Conservation (phyloP, 92 coral and sea anemone species). For the Plumapathes pennacea region DNA sequence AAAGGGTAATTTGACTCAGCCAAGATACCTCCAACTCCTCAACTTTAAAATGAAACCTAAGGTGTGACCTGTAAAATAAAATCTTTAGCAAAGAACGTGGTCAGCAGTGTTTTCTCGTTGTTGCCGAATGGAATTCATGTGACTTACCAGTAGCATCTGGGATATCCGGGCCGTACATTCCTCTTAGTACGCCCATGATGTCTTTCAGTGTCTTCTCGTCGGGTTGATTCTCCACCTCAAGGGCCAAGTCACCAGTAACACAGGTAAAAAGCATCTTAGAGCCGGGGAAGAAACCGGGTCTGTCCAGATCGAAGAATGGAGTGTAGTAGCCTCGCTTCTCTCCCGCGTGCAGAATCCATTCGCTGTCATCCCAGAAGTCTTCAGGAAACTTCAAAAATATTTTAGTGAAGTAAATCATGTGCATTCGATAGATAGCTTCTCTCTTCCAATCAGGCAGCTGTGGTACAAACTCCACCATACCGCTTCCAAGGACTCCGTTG, state of each 20-base stretch:
- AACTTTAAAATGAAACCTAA: no score
- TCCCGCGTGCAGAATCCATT: slow-evolving; percentile 6
- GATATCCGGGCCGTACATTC: slow-evolving; percentile 7
- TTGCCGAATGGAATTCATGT: no score
- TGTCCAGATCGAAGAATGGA: slow-evolving; percentile 15
- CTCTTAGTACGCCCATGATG: slow-evolving; percentile 14
- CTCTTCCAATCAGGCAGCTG: slow-evolving; percentile 17
- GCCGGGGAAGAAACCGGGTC: slow-evolving; percentile 7
- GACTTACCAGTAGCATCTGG: no score
- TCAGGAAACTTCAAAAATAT: slow-evolving; percentile 24
- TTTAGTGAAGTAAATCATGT: slow-evolving; percentile 7
- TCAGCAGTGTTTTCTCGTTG: no score
- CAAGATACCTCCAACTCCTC: no score
- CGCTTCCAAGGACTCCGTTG: slow-evolving; percentile 5
- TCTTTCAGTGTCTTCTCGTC: slow-evolving; percentile 10
- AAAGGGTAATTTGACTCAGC: no score
- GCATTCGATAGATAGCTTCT: slow-evolving; percentile 12
- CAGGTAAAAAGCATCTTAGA: background rate
- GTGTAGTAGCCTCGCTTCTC: background rate
- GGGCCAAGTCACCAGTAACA: slow-evolving; percentile 2
- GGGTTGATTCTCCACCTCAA: slow-evolving; percentile 4
- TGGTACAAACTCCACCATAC: slow-evolving; percentile 3
- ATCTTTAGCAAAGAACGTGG: no score
- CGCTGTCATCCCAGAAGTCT: slow-evolving; percentile 22
- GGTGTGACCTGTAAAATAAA: no score